Percentiles rank a stretch among this genome's conserved stretches.
Evolutionary conservation across 2,888 invertebrate species (phyloP).

Genomic region (Drosophila colorata): DNA sequence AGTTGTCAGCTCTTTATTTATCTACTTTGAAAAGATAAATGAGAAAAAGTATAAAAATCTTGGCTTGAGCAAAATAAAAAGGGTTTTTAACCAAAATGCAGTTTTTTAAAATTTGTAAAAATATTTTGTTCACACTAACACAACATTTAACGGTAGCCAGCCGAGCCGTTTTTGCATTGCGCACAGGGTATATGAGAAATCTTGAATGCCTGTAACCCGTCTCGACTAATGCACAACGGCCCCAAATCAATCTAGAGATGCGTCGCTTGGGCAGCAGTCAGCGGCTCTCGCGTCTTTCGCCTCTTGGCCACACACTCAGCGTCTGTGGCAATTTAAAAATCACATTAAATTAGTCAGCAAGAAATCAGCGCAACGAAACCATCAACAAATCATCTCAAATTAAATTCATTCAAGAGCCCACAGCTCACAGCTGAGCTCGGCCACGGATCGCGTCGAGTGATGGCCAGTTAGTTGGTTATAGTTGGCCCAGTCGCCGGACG

Average conservation of each 20-base stretch:
- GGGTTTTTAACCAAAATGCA: no score
- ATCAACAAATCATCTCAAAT: conserved; percentile 82
- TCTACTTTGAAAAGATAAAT: no score
- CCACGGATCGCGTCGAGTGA: conserved; percentile 7
- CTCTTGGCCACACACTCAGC: conserved; percentile 65
- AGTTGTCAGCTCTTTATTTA: neutral
- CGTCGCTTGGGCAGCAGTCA: conserved; percentile 26
- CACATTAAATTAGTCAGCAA: conserved; percentile 83
- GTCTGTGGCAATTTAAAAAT: conserved; percentile 78
- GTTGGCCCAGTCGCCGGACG: conserved; percentile 11
- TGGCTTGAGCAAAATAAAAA: no score
- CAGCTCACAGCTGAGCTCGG: conserved; percentile 19
- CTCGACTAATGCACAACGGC: conserved; percentile 44
- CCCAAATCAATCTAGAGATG: conserved; percentile 70
- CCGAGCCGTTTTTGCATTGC: no score
- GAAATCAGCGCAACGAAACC: conserved; percentile 81
- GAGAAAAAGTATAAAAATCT: no score
- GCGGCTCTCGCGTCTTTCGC: neutral
- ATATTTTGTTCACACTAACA: no score
- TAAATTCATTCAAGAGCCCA: conserved; percentile 76
- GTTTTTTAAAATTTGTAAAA: no score
- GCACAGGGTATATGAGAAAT: conserved; percentile 4
- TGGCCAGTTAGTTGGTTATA: neutral
- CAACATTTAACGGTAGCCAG: no score
- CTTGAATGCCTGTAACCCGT: conserved; percentile 26